A percentile compares a stretch with the other conserved stretches of the same genome.
phyloP scores from a whole-genome alignment of 2,797 vertebrate species.

The Microctenopoma stevenorrisi region DNA sequence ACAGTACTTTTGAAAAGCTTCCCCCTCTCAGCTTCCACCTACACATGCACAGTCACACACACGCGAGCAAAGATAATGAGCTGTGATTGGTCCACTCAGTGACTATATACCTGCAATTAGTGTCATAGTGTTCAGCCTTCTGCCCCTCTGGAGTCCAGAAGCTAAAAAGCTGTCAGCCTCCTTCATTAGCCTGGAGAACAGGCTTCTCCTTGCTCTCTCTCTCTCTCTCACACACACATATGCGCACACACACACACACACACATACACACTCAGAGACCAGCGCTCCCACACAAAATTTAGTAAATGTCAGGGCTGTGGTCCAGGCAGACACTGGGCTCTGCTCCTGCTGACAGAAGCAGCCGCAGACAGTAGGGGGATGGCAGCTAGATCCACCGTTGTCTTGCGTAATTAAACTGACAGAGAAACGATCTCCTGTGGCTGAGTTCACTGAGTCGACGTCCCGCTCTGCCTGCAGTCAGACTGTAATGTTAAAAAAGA shows the following conservation, averaged over 20 bases:
- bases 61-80: slow-evolving; percentile 48
- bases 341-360: slow-evolving; percentile 41
- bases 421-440: slow-evolving; percentile 47
- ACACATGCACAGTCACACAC: not conserved
- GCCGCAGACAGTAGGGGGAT: slow-evolving; percentile 24
- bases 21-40: not conserved
- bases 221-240: slow-evolving; percentile 1
- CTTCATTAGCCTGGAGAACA: slow-evolving; percentile 56
- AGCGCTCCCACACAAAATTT: slow-evolving; percentile 8
- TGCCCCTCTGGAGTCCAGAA: slow-evolving; percentile 44
- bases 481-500: slow-evolving; percentile 21
- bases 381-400: slow-evolving; percentile 27
- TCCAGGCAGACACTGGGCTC: slow-evolving; percentile 32
- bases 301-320: slow-evolving; percentile 56
- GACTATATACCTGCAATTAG: slow-evolving; percentile 64
- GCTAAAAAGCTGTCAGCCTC: slow-evolving; percentile 58
- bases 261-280: slow-evolving; percentile 7
- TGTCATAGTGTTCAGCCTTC: slow-evolving; percentile 50
- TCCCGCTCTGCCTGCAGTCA: slow-evolving; percentile 22
- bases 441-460: slow-evolving; percentile 40
- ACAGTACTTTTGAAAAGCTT: not conserved
- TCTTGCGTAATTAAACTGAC: slow-evolving; percentile 66
- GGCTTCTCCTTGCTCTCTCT: slow-evolving; percentile 5
- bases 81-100: slow-evolving; percentile 63
- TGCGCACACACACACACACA: slow-evolving; percentile 1